phyloP scores from a whole-genome alignment of 2,113 vertebrate species.

The Uropsilus gracilis region DNA sequence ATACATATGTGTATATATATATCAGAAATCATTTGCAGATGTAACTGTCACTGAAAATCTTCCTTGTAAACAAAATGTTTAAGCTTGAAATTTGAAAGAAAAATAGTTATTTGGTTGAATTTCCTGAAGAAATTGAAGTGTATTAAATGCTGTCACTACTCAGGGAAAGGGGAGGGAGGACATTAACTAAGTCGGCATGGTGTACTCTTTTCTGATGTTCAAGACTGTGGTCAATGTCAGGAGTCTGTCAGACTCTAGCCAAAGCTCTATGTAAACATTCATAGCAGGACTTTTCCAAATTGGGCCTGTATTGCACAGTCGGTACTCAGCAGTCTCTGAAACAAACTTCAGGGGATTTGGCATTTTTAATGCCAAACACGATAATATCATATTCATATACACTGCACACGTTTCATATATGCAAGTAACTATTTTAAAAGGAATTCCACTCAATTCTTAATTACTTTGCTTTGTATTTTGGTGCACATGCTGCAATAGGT shows the following conservation, averaged over 20 bases:
- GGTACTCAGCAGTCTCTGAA: background rate
- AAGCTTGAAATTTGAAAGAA: background rate
- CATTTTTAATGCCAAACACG: slow-evolving; percentile 28
- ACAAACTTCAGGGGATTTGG: slow-evolving; percentile 9
- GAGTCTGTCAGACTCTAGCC: background rate
- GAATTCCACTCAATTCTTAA: background rate
- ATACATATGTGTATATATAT: too few species aligned
- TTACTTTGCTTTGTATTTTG: background rate
- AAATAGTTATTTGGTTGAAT: background rate
- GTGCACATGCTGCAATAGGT: background rate
- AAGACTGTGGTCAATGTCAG: background rate
- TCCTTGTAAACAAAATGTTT: background rate
- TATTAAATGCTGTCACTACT: background rate
- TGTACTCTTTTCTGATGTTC: background rate
- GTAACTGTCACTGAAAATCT: background rate
- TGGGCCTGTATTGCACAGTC: background rate
- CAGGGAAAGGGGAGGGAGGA: background rate
- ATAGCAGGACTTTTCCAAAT: background rate
- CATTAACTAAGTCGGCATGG: background rate
- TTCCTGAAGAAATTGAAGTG: background rate
- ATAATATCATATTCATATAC: background rate
- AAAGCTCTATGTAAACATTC: background rate
- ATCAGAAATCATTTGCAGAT: background rate
- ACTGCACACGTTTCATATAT: background rate
- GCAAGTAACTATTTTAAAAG: background rate